phyloP scores from a whole-genome alignment of 64 coral and sea anemone species.

The Exaiptasia diaphana region DNA sequence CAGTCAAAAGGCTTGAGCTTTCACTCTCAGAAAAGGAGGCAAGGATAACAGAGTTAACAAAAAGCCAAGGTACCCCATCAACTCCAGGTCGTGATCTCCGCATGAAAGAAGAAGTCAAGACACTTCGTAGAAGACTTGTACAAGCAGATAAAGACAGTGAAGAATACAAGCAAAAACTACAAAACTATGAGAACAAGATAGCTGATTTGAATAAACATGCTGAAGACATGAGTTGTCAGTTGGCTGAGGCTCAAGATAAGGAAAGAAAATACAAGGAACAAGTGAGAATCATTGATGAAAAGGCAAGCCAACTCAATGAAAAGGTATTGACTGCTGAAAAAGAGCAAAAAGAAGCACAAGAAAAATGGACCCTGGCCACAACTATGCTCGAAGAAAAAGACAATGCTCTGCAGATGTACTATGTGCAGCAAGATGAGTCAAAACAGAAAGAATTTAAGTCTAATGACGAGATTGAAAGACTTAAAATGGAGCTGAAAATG shows the following conservation, averaged over 20 bases:
- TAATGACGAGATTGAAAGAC: neutral
- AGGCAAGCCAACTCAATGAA: neutral
- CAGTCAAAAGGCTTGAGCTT: slow-evolving; percentile 73
- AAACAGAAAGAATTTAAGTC: slow-evolving; percentile 1
- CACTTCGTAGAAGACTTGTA: slow-evolving; percentile 20
- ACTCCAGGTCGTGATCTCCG: slow-evolving; percentile 3
- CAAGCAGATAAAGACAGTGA: slow-evolving; percentile 43
- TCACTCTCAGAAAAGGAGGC: slow-evolving; percentile 33
- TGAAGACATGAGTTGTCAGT: neutral
- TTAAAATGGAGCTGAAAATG: slow-evolving; percentile 24
- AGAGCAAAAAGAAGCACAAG: slow-evolving; percentile 10
- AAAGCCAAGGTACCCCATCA: neutral
- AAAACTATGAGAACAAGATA: neutral
- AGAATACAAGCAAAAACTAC: neutral
- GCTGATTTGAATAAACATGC: neutral
- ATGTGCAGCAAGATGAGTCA: neutral
- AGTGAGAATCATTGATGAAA: too few species aligned
- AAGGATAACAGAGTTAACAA: slow-evolving; percentile 24
- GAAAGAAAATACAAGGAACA: too few species aligned
- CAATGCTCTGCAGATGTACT: neutral
- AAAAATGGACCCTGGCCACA: neutral
- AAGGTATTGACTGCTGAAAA: neutral
- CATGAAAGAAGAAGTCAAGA: slow-evolving; percentile 44
- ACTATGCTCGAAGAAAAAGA: slow-evolving; percentile 28
- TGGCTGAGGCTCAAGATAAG: too few species aligned